phyloP scores from a whole-genome alignment of 2,797 vertebrate species.

The Hafferia zeledoni region DNA sequence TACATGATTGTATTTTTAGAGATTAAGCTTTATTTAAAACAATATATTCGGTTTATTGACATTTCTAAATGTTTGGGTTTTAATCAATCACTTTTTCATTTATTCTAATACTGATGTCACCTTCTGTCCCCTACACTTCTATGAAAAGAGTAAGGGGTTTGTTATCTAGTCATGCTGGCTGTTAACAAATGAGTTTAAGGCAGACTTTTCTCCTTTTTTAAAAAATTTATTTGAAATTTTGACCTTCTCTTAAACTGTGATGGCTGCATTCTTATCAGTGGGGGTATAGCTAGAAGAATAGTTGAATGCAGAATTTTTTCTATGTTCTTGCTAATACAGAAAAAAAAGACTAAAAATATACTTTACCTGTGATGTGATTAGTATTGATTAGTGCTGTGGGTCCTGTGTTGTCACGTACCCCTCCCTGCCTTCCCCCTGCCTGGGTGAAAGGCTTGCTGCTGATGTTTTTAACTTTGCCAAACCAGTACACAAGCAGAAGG shows the following conservation, averaged over 20 bases:
- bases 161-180: not conserved
- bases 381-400: not conserved
- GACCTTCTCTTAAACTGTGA: not conserved
- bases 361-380: not conserved
- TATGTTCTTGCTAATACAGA: not conserved
- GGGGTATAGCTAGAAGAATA: not conserved
- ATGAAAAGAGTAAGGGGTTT: fast-evolving
- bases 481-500: not conserved
- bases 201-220: not conserved
- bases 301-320: not conserved
- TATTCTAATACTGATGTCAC: not conserved
- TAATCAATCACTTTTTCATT: not conserved
- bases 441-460: not conserved
- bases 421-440: too few relatives aligned
- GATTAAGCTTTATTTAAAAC: not conserved
- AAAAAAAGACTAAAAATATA: not conserved
- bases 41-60: not conserved
- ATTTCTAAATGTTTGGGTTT: not conserved
- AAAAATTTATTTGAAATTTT: not conserved
- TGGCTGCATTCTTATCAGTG: not conserved
- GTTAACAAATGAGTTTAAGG: not conserved
- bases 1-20: not conserved
- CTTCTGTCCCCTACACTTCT: not conserved
- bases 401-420: not conserved
- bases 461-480: not conserved